phyloP scores from a whole-genome alignment of 2,113 vertebrate species.

The Oryzias celebensis region DNA sequence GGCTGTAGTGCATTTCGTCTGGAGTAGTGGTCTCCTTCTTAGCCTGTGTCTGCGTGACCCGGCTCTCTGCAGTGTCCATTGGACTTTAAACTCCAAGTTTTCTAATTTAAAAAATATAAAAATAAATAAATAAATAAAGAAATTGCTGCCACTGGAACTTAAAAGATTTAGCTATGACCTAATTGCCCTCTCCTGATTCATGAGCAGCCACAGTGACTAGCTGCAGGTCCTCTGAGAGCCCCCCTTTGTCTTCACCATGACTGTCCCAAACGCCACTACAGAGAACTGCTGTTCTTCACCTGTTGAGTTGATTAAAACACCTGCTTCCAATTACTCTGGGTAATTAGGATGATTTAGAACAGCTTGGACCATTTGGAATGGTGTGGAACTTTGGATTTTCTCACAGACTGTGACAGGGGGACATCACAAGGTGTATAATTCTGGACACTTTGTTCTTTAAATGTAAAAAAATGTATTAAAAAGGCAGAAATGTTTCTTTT shows the following conservation, averaged over 20 bases:
- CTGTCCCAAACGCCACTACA: neutral
- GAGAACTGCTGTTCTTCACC: neutral
- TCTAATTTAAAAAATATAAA: too few relatives aligned
- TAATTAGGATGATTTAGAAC: neutral
- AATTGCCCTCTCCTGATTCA: neutral
- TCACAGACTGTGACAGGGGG: neutral
- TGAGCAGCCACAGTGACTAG: neutral
- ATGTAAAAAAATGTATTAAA: too few relatives aligned
- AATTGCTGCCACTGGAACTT: conserved; percentile 11
- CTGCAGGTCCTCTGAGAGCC: neutral
- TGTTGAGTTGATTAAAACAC: neutral
- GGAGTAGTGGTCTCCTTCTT: neutral
- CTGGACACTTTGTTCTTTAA: neutral
- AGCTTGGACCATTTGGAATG: neutral
- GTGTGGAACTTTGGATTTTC: neutral
- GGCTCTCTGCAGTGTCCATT: neutral
- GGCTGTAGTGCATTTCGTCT: neutral
- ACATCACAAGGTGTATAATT: neutral
- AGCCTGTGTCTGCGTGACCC: neutral
- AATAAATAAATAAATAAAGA: too few relatives aligned
- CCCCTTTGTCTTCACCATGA: neutral
- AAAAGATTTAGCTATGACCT: conserved; percentile 4
- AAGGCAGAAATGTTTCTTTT: too few relatives aligned
- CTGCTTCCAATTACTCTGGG: neutral
- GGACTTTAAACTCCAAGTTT: too few relatives aligned